These are phyloP conservation scores for Drosophila asahinai DNA, from an alignment of 1,140 invertebrate species.

Conservation along the genomic window DNA sequence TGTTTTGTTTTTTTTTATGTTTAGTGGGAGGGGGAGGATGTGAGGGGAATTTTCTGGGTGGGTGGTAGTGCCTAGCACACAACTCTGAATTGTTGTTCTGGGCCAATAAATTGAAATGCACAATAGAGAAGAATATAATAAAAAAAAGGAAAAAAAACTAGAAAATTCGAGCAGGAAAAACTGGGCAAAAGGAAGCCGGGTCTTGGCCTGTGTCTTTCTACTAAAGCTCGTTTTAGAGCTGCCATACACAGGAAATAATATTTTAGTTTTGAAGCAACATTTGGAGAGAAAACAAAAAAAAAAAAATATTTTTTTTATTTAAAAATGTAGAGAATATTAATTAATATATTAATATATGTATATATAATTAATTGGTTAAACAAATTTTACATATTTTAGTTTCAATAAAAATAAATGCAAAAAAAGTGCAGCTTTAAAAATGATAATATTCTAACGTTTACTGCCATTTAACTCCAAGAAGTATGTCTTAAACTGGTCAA, in stretches of 20 bases:
- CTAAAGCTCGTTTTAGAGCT: constrained; percentile 60
- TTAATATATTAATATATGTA: too few species aligned
- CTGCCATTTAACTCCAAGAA: too few species aligned
- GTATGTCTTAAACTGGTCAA: too few species aligned
- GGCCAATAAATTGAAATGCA: constrained; percentile 49
- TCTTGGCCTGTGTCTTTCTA: constrained; percentile 33
- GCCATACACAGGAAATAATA: constrained; percentile 1
- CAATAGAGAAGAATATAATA: constrained; percentile 12
- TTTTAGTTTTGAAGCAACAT: not conserved
- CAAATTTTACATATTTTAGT: too few species aligned
- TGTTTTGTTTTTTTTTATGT: not conserved
- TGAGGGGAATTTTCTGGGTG: constrained; percentile 22
- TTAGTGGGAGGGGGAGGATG: not conserved
- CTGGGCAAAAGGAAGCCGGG: constrained; percentile 28
- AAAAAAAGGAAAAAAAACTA: constrained; percentile 5
- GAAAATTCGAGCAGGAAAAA: constrained; percentile 13
- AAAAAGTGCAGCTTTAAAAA: too few species aligned
- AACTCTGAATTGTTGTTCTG: constrained; percentile 38
- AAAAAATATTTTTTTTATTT: too few species aligned
- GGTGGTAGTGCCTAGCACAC: constrained; percentile 13
- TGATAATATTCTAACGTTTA: too few species aligned
- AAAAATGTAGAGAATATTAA: too few species aligned
- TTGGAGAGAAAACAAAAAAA: too few species aligned
- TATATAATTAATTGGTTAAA: too few species aligned
- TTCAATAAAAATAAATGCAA: too few species aligned